These are phyloP conservation scores for Bruchidius siliquastri DNA, from an alignment of 2,888 invertebrate genomes.

Conservation along the genomic window DNA sequence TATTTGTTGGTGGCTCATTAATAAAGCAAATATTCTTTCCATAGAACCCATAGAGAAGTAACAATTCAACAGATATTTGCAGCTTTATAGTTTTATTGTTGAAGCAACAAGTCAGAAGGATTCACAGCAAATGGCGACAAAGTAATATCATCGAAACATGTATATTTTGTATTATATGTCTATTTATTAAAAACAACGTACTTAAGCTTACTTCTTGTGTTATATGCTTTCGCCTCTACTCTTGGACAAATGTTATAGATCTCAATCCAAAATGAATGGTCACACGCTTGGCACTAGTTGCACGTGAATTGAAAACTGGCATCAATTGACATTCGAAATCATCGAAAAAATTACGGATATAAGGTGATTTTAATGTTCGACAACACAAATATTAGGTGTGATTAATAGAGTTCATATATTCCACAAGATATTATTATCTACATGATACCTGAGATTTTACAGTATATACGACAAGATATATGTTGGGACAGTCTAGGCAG, in stretches of 20 bases:
- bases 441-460: too few species aligned
- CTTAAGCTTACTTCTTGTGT: conserved; percentile 14
- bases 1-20: too few species aligned
- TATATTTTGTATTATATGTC: conserved; percentile 23
- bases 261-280: conserved; percentile 25
- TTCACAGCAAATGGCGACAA: neutral
- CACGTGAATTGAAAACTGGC: conserved; percentile 13
- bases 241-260: conserved; percentile 30
- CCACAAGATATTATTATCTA: too few species aligned
- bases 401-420: too few species aligned
- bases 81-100: neutral
- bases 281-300: conserved; percentile 3
- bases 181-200: conserved; percentile 22
- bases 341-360: too few species aligned
- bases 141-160: conserved; percentile 4
- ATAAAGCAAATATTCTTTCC: too few species aligned
- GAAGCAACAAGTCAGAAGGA: neutral
- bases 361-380: too few species aligned
- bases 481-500: too few species aligned
- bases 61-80: neutral
- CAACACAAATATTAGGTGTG: too few species aligned
- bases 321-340: conserved; percentile 8
- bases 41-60: too few species aligned
- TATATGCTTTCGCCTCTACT: conserved; percentile 25
- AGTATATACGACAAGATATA: too few species aligned